Conservation (phyloP, 1,140 invertebrate species). For the Leguminivora glycinivorella region DNA sequence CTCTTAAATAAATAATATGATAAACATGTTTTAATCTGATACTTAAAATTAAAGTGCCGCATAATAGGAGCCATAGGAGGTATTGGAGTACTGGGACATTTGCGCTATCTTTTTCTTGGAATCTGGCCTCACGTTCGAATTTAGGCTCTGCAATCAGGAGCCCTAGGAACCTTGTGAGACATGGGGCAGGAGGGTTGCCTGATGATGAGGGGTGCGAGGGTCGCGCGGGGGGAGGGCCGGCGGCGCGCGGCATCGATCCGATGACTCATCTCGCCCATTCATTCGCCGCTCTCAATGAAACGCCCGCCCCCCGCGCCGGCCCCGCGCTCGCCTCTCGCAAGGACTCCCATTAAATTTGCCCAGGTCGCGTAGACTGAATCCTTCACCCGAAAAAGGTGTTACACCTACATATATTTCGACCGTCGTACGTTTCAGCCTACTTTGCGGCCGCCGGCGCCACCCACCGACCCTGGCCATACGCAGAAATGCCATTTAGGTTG, state of each 20-base stretch:
- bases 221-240: constrained; percentile 5
- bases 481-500: background rate
- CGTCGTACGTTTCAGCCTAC: background rate
- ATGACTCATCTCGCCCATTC: constrained; percentile 72
- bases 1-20: too few relatives aligned
- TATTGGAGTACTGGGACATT: background rate
- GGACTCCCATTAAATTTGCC: constrained; percentile 64
- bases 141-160: constrained; percentile 37
- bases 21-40: too few relatives aligned
- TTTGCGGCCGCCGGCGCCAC: background rate
- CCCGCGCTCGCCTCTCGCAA: constrained; percentile 53
- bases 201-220: constrained; percentile 43
- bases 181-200: constrained; percentile 31
- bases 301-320: constrained; percentile 42
- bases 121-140: constrained; percentile 30
- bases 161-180: background rate
- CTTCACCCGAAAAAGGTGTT: constrained; percentile 44
- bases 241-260: constrained; percentile 59
- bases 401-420: constrained; percentile 49
- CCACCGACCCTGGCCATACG: background rate
- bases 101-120: background rate
- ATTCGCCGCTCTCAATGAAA: constrained; percentile 74
- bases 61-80: too few relatives aligned
- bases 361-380: constrained; percentile 55
- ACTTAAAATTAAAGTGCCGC: too few relatives aligned